Evolutionary conservation across 2,888 invertebrate genomes (phyloP).

Genomic region (Sussaba pulchella): DNA sequence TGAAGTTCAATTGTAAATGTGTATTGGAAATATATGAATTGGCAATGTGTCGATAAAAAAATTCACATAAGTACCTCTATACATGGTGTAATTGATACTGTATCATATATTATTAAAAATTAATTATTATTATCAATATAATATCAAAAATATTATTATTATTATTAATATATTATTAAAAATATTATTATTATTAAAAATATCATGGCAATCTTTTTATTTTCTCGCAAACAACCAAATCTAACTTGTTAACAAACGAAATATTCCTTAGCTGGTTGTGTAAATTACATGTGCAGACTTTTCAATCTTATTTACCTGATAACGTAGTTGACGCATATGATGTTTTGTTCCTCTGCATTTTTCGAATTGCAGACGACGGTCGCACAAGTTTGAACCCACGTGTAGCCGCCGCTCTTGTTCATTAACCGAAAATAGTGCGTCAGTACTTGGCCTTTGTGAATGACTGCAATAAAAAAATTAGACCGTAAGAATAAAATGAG

Average conservation of each 20-base stretch:
- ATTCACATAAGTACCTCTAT: no score
- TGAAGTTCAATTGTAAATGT: no score
- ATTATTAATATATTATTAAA: no score
- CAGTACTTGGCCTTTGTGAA: conserved; percentile 98
- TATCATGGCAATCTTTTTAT: no score
- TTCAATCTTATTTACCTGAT: conserved; percentile 89
- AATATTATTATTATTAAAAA: no score
- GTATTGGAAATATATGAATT: no score
- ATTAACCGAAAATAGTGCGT: conserved; percentile 98
- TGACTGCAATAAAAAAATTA: conserved; percentile 90
- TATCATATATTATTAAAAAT: no score
- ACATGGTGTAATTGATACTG: no score
- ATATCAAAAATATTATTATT: neutral
- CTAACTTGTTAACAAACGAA: no score
- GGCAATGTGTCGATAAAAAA: no score
- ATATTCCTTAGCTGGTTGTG: neutral
- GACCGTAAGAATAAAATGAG: neutral
- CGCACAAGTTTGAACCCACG: conserved; percentile 98
- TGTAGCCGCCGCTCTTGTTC: conserved; percentile 98
- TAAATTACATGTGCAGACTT: no score
- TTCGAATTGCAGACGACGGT: conserved; percentile 98
- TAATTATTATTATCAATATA: neutral
- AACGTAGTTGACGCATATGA: conserved; percentile 98
- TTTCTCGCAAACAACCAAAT: no score
- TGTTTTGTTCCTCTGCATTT: conserved; percentile 98